Percentiles rank a stretch among this genome's conserved stretches.
These are phyloP conservation scores for Cinara cedri DNA, from an alignment of 2,888 invertebrate species.

Conservation along the genomic window DNA sequence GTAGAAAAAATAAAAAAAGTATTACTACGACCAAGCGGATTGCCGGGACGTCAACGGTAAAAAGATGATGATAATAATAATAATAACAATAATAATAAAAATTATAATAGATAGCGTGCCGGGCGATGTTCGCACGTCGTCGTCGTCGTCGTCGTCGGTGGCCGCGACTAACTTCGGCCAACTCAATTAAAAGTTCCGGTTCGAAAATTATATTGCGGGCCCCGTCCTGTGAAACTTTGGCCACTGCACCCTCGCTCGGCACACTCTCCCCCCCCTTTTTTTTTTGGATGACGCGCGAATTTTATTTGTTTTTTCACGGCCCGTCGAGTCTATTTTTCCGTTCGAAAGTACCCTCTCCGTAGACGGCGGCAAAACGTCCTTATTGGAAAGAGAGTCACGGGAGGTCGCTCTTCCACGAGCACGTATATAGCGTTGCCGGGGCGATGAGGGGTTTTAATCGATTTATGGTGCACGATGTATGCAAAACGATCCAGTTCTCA, in stretches of 20 bases:
- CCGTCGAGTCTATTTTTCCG: neutral
- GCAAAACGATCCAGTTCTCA: too few relatives aligned
- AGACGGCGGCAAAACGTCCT: too few relatives aligned
- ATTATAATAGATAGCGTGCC: neutral
- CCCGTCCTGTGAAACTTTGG: neutral
- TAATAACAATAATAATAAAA: too few relatives aligned
- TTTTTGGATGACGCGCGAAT: neutral
- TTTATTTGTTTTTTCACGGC: neutral
- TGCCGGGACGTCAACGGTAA: too few relatives aligned
- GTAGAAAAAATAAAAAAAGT: too few relatives aligned
- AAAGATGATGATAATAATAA: neutral
- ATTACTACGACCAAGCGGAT: too few relatives aligned
- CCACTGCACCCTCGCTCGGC: neutral
- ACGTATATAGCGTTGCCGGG: too few relatives aligned
- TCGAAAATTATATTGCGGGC: constrained; percentile 36
- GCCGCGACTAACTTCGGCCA: constrained; percentile 43
- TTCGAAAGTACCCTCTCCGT: neutral
- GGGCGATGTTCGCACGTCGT: neutral
- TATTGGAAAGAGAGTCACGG: too few relatives aligned
- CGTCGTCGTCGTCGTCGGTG: neutral
- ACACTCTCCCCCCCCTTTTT: neutral
- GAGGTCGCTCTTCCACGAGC: too few relatives aligned
- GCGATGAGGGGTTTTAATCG: too few relatives aligned
- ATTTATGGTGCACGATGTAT: too few relatives aligned
- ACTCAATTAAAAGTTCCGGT: constrained; percentile 53